phyloP scores from a whole-genome alignment of 1,140 invertebrate genomes.

The Cotesia chilonis region DNA sequence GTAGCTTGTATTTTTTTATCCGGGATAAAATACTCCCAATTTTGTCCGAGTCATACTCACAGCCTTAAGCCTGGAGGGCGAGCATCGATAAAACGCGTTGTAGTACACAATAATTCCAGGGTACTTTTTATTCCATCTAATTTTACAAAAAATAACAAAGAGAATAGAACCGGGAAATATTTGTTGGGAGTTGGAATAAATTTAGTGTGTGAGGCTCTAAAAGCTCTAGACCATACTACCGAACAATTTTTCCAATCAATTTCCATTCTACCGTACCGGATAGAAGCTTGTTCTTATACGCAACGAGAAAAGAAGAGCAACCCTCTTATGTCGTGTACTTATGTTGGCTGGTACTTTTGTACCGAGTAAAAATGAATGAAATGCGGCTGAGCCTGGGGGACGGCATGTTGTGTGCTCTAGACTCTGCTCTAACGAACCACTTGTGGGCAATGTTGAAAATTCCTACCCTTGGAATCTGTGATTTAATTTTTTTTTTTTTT shows the following conservation, averaged over 20 bases:
- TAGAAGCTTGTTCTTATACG: not conserved
- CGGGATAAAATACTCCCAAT: not conserved
- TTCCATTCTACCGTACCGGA: constrained; percentile 17
- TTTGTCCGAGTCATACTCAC: not conserved
- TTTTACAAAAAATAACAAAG: not conserved
- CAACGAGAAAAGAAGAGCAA: no score
- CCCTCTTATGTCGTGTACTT: not conserved
- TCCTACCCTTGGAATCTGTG: constrained; percentile 7
- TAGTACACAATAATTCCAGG: not conserved
- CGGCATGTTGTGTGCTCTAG: not conserved
- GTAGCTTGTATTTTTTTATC: not conserved
- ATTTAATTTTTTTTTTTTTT: not conserved
- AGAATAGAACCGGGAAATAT: not conserved
- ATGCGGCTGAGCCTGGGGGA: not conserved
- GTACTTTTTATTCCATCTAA: not conserved
- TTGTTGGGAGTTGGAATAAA: not conserved
- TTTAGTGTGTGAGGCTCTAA: constrained; percentile 26
- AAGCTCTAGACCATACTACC: constrained; percentile 20
- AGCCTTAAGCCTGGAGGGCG: not conserved
- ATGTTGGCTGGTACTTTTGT: constrained; percentile 1
- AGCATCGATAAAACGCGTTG: not conserved
- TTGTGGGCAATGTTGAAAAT: constrained; percentile 38
- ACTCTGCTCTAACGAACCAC: constrained; percentile 31
- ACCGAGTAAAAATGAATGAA: constrained; percentile 2
- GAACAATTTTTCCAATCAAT: constrained; percentile 41